phyloP scores from a whole-genome alignment of 1,140 invertebrate genomes.

The Rhagoletis pomonella region DNA sequence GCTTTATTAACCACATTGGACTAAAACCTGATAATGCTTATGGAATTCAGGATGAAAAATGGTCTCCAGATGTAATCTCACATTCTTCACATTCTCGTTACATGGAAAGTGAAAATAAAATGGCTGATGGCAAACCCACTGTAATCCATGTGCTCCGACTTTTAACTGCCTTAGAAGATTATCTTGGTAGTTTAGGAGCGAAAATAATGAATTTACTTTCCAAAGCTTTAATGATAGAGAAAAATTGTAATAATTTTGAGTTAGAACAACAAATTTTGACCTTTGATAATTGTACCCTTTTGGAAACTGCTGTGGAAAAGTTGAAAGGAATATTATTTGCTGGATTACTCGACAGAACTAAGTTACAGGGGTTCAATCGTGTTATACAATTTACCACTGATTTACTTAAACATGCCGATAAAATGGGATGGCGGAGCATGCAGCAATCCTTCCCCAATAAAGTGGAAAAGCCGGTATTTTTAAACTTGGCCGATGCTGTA shows the following conservation, averaged over 20 bases:
- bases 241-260: conserved; percentile 81
- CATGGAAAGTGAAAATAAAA: not conserved
- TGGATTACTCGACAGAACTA: conserved; percentile 48
- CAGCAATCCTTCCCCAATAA: not conserved
- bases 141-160: conserved; percentile 81
- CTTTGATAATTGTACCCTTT: conserved; percentile 49
- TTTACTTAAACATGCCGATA: conserved; percentile 52
- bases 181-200: conserved; percentile 85
- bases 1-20: not conserved
- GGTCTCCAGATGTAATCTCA: not conserved
- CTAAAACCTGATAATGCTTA: not conserved
- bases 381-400: conserved; percentile 53
- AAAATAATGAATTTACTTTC: conserved; percentile 84
- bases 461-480: not conserved
- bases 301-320: conserved; percentile 58
- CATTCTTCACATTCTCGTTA: not conserved
- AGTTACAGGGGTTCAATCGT: conserved; percentile 48
- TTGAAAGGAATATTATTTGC: conserved; percentile 56
- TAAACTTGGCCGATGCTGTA: not conserved
- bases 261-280: conserved; percentile 67
- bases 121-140: conserved; percentile 31
- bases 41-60: not conserved
- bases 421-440: conserved; percentile 33
- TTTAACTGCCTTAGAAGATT: conserved; percentile 85
- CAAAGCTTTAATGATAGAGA: conserved; percentile 83